Conservation (phyloP, 35 echinoderm and acorn worm species). For the Anneissia japonica region DNA sequence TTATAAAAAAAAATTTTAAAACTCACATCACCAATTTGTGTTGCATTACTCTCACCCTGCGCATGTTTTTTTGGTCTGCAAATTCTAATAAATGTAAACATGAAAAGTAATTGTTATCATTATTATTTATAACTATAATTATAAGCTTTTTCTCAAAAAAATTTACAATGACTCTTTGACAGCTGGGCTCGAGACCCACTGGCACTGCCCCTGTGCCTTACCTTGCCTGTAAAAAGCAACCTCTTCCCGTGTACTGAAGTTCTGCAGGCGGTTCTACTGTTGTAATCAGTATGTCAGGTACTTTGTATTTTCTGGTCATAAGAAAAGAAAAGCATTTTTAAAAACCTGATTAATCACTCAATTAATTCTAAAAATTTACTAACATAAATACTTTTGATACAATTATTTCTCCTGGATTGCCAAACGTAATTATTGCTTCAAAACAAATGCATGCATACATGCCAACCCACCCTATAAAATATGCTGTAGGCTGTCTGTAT, state of each 20-base stretch:
- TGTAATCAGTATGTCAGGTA: conserved; percentile 82
- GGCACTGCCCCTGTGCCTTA: too few relatives aligned
- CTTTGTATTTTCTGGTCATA: conserved; percentile 48
- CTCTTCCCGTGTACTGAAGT: conserved; percentile 56
- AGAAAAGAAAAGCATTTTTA: background rate
- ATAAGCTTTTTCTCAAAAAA: too few relatives aligned
- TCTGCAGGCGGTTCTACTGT: conserved; percentile 80
- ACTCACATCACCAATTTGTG: conserved; percentile 93
- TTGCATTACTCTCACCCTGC: conserved; percentile 80
- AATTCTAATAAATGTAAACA: conserved; percentile 31
- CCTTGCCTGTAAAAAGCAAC: conserved; percentile 84
- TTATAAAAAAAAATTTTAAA: too few relatives aligned
- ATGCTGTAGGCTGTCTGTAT: too few relatives aligned
- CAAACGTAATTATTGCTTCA: too few relatives aligned
- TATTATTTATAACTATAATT: too few relatives aligned
- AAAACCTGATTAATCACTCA: too few relatives aligned
- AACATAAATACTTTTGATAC: background rate
- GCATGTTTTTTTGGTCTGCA: conserved; percentile 75
- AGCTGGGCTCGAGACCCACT: background rate
- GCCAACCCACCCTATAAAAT: too few relatives aligned
- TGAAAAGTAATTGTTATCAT: too few relatives aligned
- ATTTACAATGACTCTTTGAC: background rate
- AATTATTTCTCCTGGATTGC: background rate
- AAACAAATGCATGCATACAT: too few relatives aligned
- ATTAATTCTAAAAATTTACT: background rate